These are phyloP conservation scores for Drosophila sproati DNA, from an alignment of 1,140 invertebrate species.

Conservation along the genomic window DNA sequence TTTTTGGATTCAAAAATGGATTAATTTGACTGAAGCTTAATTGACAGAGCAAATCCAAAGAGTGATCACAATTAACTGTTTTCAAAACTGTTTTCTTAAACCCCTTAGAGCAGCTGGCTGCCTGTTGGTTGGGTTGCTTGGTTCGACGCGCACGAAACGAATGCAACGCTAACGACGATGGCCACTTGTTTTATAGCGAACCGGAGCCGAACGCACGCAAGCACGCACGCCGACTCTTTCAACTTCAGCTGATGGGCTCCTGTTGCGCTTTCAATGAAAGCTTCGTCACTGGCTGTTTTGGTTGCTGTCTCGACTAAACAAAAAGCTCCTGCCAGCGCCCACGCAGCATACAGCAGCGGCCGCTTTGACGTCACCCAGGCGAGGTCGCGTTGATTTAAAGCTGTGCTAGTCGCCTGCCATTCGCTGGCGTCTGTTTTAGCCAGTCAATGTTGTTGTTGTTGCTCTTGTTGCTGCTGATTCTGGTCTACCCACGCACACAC, in stretches of 20 bases:
- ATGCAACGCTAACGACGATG: slow-evolving; percentile 49
- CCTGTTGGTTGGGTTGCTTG: slow-evolving; percentile 47
- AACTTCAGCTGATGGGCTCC: slow-evolving; percentile 74
- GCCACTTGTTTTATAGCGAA: slow-evolving; percentile 70
- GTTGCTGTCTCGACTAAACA: slow-evolving; percentile 48
- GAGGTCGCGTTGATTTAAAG: slow-evolving; percentile 66
- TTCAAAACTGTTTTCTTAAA: slow-evolving; percentile 22
- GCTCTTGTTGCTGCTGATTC: slow-evolving; percentile 26
- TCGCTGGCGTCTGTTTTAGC: slow-evolving; percentile 63
- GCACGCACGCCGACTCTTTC: slow-evolving; percentile 37
- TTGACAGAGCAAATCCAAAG: not conserved
- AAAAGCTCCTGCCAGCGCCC: slow-evolving; percentile 40
- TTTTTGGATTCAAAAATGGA: slow-evolving; percentile 28
- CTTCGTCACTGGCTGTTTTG: slow-evolving; percentile 25
- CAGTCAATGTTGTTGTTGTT: slow-evolving; percentile 31
- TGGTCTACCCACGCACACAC: slow-evolving; percentile 53
- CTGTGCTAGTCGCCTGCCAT: slow-evolving; percentile 64
- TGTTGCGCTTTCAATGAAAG: slow-evolving; percentile 72
- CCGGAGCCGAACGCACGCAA: slow-evolving; percentile 43
- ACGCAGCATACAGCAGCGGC: slow-evolving; percentile 34
- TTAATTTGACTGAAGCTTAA: slow-evolving; percentile 5
- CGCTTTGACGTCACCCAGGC: slow-evolving; percentile 60
- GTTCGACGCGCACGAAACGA: slow-evolving; percentile 75
- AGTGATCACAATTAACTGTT: slow-evolving; percentile 32
- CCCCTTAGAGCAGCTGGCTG: slow-evolving; percentile 5